A percentile compares a stretch with the other conserved stretches of the same genome.
phyloP scores from a whole-genome alignment of 2,888 invertebrate genomes.

The Troglohyphantes excavatus region DNA sequence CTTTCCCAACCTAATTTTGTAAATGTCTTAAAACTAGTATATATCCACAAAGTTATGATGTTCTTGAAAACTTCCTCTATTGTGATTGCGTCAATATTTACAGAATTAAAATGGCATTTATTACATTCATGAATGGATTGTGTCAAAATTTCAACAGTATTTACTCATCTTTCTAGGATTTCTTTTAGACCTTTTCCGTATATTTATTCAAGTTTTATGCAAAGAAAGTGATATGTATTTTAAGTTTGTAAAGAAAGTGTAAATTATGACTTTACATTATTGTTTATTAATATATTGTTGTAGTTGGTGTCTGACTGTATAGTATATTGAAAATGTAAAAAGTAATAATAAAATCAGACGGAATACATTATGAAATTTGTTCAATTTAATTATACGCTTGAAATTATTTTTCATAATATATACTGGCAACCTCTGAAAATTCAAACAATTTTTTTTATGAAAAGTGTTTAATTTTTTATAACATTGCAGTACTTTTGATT shows the following conservation, averaged over 20 bases:
- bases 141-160: slow-evolving; percentile 67
- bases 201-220: slow-evolving; percentile 75
- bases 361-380: slow-evolving; percentile 37
- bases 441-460: no score
- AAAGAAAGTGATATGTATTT: slow-evolving; percentile 70
- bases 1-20: slow-evolving; percentile 56
- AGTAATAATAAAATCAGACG: slow-evolving; percentile 44
- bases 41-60: slow-evolving; percentile 20
- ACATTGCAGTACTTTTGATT: no score
- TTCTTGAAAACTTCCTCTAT: slow-evolving; percentile 30
- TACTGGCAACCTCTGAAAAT: no score
- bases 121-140: slow-evolving; percentile 56
- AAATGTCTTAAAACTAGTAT: slow-evolving; percentile 53
- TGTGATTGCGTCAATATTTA: slow-evolving; percentile 59
- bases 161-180: slow-evolving; percentile 55
- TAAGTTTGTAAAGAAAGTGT: slow-evolving; percentile 74
- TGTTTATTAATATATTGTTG: slow-evolving; percentile 54
- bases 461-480: no score
- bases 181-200: slow-evolving; percentile 68
- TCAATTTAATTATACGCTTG: no score
- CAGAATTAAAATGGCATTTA: slow-evolving; percentile 56
- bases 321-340: slow-evolving; percentile 60
- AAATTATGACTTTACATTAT: slow-evolving; percentile 67
- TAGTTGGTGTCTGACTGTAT: slow-evolving; percentile 70
- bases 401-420: no score